Conservation (phyloP, 2,797 vertebrate genomes). For the Gymnocypris eckloni region DNA sequence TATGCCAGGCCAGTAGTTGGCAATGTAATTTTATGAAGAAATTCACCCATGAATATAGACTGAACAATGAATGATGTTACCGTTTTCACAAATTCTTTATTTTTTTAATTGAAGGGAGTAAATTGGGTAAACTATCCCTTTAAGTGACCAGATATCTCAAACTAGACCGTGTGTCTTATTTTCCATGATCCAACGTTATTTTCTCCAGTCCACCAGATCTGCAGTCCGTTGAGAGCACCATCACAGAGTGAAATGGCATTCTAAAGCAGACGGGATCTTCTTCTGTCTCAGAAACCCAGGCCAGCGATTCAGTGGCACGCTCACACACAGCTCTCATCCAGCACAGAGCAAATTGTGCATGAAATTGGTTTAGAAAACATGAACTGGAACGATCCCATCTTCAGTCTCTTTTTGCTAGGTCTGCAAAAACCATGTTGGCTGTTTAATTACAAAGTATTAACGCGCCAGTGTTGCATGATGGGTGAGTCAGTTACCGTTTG, state of each 20-base stretch:
- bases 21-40: too few relatives aligned
- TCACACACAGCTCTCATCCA: constrained; percentile 50
- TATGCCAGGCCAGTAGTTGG: too few relatives aligned
- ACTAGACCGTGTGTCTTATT: constrained; percentile 5
- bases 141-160: not conserved
- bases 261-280: constrained; percentile 22
- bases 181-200: not conserved
- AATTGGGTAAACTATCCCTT: not conserved
- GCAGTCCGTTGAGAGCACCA: constrained; percentile 16
- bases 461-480: constrained; percentile 41
- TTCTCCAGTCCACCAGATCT: constrained; percentile 5
- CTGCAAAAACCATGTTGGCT: constrained; percentile 59
- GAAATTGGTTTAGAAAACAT: constrained; percentile 67
- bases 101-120: not conserved
- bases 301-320: constrained; percentile 41
- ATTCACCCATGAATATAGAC: too few relatives aligned
- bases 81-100: too few relatives aligned
- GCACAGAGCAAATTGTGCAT: constrained; percentile 66
- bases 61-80: too few relatives aligned
- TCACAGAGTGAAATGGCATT: not conserved
- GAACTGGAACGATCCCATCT: constrained; percentile 63
- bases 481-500: constrained; percentile 43
- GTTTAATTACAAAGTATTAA: constrained; percentile 63
- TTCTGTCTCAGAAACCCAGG: constrained; percentile 34
- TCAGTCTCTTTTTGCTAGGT: constrained; percentile 57